A percentile compares a stretch with the other conserved stretches of the same genome.
These are phyloP conservation scores for Hypanus sabinus DNA, from an alignment of 2,113 vertebrate species.

Conservation along the genomic window DNA sequence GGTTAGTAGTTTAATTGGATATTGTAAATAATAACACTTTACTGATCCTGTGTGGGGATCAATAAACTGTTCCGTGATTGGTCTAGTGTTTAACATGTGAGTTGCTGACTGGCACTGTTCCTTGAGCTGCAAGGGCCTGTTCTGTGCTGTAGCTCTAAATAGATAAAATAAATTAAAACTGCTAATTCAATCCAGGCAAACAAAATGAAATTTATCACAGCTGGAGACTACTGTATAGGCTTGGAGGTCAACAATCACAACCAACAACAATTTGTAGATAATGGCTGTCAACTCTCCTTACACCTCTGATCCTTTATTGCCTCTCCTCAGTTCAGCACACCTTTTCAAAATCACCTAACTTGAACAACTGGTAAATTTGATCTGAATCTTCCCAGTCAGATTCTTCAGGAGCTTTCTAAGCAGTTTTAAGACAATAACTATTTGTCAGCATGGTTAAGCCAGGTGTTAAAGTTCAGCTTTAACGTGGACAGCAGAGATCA, in stretches of 20 bases:
- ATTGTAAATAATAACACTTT: no score
- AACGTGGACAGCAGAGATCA: neutral
- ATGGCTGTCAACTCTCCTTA: neutral
- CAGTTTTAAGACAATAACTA: neutral
- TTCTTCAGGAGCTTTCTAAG: neutral
- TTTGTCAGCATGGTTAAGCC: neutral
- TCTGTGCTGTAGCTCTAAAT: no score
- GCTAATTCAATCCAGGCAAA: neutral
- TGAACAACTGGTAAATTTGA: neutral
- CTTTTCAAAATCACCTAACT: neutral
- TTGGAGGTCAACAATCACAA: neutral
- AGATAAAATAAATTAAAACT: neutral
- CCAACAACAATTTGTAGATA: neutral
- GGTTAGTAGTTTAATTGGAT: no score
- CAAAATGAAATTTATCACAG: neutral
- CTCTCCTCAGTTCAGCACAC: neutral
- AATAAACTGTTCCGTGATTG: no score
- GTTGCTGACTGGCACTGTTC: no score
- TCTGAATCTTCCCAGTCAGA: neutral
- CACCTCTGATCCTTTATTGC: neutral
- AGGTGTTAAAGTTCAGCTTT: neutral
- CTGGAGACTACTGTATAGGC: neutral
- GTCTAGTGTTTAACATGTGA: no score
- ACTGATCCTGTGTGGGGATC: no score
- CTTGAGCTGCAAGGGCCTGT: no score